Base-by-base conservation (phyloP, 2,888 invertebrate species). In the Eutolmus rufibarbis region DNA sequence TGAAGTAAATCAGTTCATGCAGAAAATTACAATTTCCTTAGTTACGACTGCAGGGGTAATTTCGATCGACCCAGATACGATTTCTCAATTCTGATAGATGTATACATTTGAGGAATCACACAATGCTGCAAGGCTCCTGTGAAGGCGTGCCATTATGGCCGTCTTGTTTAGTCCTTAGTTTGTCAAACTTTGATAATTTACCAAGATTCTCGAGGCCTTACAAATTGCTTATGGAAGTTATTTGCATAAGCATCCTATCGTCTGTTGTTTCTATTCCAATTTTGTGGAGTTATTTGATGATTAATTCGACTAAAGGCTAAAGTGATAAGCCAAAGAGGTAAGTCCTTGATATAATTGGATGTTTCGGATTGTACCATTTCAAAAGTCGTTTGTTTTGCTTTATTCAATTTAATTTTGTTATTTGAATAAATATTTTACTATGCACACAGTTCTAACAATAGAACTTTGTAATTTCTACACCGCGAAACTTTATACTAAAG, bases 1-100 rank as follows among this genome's bases (percentile, higher is more conserved):
- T 88, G 77, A 88, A 88, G 86, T 84, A 78, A 78, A 77, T 40
- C 86, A 88, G 82, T 88, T 88, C 88, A 88, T 88, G 88, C 88
- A 88, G 88, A 88, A 88, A 88, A 88, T 88, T 88, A 88, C 88
- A 88, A 88, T 88, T 88, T 87, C 87, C 86, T 77, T 81, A 46
- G 86, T 88, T 88, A 88, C 88, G 87, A 34, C 88, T 86, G 51
- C 81, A 87, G 86, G 86, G 86, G 76, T 76, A 34, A 76, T 76
- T 76, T 40, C 76, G 40, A 76, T 37, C 34, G 76, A 76, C 66
- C 66, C 66, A 23, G 8, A 66, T 66, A 66, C 66, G 66, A 66
- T 66, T 66, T 66, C 66, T 66, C 66, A 66, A 66, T 66, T 66
- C 66, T 66, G 66, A 66, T 66, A 28, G 66, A 66, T 66, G 66